phyloP scores from a whole-genome alignment of 1,140 invertebrate genomes.

The Copidosoma floridanum region DNA sequence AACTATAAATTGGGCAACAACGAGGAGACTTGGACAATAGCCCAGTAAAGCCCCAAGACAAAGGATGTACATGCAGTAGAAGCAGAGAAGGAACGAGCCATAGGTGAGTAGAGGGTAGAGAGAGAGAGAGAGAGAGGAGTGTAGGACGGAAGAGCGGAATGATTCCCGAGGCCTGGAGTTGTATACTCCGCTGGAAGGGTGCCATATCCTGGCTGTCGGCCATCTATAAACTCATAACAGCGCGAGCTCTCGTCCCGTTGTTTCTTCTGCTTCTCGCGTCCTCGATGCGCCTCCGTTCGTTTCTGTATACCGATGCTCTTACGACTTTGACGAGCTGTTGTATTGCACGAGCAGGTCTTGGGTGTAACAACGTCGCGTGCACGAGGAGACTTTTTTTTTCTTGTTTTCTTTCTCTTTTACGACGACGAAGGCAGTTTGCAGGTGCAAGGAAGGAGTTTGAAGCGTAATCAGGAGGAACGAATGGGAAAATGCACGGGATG shows the following conservation, averaged over 20 bases:
- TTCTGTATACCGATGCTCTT: neutral
- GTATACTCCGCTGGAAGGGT: too few relatives aligned
- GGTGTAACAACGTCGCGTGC: neutral
- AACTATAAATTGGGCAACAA: slow-evolving; percentile 48
- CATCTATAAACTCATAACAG: slow-evolving; percentile 49
- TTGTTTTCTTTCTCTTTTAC: too few relatives aligned
- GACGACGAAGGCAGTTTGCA: too few relatives aligned
- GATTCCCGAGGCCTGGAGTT: slow-evolving; percentile 35
- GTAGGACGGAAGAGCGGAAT: slow-evolving; percentile 22
- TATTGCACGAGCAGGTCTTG: neutral
- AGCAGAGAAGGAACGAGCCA: too few relatives aligned
- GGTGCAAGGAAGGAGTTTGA: too few relatives aligned
- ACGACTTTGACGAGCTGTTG: neutral
- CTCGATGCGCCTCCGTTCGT: neutral
- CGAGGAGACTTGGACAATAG: slow-evolving; percentile 23
- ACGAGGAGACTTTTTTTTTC: too few relatives aligned
- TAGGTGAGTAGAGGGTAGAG: too few relatives aligned
- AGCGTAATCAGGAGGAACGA: too few relatives aligned
- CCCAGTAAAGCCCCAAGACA: slow-evolving; percentile 35
- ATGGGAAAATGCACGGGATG: too few relatives aligned
- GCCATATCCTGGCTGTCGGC: slow-evolving; percentile 34
- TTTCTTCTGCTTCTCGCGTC: neutral
- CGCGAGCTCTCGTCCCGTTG: neutral
- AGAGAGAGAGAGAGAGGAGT: too few relatives aligned
- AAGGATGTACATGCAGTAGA: too few relatives aligned